Base-by-base conservation (phyloP, 2,797 vertebrate genomes). In the Microctenopoma stevenorrisi region DNA sequence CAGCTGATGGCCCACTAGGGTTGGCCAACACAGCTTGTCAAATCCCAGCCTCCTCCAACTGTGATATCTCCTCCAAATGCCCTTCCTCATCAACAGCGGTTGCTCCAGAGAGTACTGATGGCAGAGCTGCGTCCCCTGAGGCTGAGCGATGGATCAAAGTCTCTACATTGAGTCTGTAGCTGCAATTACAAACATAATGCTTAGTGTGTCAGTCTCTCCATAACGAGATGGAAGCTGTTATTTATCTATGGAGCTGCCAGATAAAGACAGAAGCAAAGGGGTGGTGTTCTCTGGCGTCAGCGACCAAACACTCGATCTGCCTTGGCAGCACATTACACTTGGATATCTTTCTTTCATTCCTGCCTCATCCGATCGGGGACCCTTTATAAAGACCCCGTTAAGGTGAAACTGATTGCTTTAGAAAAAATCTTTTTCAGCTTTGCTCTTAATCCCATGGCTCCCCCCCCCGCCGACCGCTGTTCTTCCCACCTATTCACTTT, bases 361-460 rank as follows among this genome's bases (percentile, higher is more conserved):
- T 52, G 35, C 49, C 22, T 38, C 50, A 54, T 54, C 42, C 42
- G 59, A 22, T 46, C 50, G 46, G 47, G 59, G 38, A 38, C 46
- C 33, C 59, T 50, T 49, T 40, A 38, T 43, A 57, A 53, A 58
- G 14, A 75, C 53, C 40, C 25, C 10, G 37, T 51, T 12, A 43
- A n/a, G 30, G 44, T 15, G 38, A 48, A 35, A 11, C 70, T 59
- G 70, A 64, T 72, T 51, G 53, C 35, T 64, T 56, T 25, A 49
- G 47, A 25, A 26, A 26, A 49, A 25, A 35, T 35, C 47, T 26
- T 28, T 50, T 33, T 64, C 18, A 14, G 46, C 30, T 43, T 59
- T 76, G 42, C 69, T 54, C 70, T 70, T 83, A 86, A 87, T 89
- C 87, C 81, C 72, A 15, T 10, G 46, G 75, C 82, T 81, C 80